phyloP scores from a whole-genome alignment of 1,140 invertebrate species.

The Eciton burchellii region DNA sequence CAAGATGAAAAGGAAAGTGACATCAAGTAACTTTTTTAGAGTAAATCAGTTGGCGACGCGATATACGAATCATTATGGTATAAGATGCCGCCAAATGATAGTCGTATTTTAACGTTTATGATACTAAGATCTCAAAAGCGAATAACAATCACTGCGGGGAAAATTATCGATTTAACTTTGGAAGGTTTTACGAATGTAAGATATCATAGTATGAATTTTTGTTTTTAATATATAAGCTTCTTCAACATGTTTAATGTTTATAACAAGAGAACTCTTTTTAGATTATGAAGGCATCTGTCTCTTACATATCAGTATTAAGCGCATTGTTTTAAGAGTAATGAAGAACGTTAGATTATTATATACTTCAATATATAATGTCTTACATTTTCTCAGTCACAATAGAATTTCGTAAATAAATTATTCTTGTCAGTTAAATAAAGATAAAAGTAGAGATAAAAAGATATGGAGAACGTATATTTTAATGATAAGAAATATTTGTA shows the following conservation, averaged over 20 bases:
- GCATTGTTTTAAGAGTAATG: constrained; percentile 43
- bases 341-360: neutral
- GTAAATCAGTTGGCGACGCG: constrained; percentile 33
- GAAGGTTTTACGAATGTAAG: constrained; percentile 63
- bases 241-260: neutral
- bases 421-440: neutral
- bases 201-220: neutral
- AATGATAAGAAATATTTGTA: too few species aligned
- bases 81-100: constrained; percentile 31
- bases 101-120: constrained; percentile 56
- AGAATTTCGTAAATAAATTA: neutral
- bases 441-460: neutral
- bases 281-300: constrained; percentile 60
- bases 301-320: constrained; percentile 61
- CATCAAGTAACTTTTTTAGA: constrained; percentile 35
- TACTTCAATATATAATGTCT: neutral
- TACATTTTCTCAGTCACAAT: neutral
- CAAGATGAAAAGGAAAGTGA: too few species aligned
- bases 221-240: neutral
- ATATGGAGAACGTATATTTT: too few species aligned
- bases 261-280: constrained; percentile 18
- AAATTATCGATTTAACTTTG: constrained; percentile 61
- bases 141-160: constrained; percentile 67
- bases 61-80: constrained; percentile 62
- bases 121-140: constrained; percentile 64